These are phyloP conservation scores for Sebastes ruberrimus DNA, from an alignment of 2,797 vertebrate genomes.

Conservation along the genomic window DNA sequence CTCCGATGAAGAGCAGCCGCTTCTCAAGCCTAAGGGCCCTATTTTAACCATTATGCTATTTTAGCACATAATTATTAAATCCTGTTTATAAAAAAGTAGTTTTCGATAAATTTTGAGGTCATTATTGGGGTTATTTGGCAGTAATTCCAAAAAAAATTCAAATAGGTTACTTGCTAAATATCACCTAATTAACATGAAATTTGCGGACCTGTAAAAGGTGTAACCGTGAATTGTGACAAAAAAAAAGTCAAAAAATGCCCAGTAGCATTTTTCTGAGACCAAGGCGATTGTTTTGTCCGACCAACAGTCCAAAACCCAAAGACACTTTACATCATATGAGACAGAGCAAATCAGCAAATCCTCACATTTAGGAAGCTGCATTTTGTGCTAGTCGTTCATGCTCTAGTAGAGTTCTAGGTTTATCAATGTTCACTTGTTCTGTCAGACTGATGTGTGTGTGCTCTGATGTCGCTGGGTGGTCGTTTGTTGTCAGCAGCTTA, in stretches of 20 bases:
- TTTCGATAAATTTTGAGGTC: rapidly evolving
- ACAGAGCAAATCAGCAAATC: neutral
- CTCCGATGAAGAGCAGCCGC: too few species aligned
- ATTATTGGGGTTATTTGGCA: too few species aligned
- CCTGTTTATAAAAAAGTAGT: too few species aligned
- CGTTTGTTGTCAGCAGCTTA: slow-evolving; percentile 54
- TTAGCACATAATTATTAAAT: rapidly evolving
- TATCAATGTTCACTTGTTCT: neutral
- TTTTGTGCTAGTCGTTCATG: neutral
- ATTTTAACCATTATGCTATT: too few species aligned
- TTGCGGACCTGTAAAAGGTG: rapidly evolving
- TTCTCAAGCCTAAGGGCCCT: too few species aligned
- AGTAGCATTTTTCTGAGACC: neutral
- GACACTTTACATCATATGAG: neutral
- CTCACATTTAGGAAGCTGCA: neutral
- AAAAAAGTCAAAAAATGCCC: neutral
- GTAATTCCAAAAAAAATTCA: too few species aligned
- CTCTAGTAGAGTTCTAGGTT: neutral
- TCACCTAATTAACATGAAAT: too few species aligned
- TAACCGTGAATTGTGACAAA: too few species aligned
- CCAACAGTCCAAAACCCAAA: neutral
- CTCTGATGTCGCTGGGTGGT: slow-evolving; percentile 57
- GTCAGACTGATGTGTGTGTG: neutral
- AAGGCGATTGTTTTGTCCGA: neutral
- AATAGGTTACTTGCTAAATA: too few species aligned